Evolutionary conservation across 2,113 vertebrate genomes (phyloP).

Genomic region (Crypturellus undulatus): DNA sequence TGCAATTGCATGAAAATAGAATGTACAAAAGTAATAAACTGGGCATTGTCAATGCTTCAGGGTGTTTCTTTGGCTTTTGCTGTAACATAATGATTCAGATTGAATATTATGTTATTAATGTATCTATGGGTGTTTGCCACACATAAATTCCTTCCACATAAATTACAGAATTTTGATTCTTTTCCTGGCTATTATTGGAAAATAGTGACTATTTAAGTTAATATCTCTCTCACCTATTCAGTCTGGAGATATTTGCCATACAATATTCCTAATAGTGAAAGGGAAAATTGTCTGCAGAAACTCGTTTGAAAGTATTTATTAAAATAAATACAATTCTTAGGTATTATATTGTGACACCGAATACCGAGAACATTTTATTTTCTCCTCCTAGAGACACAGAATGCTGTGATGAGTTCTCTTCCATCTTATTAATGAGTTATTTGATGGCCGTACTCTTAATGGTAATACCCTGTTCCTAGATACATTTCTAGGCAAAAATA

Average conservation of each 20-base stretch:
- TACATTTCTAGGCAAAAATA: conserved; percentile 28
- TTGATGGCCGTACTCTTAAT: conserved; percentile 17
- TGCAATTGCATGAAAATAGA: not conserved
- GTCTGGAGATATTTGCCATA: not conserved
- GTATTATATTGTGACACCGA: not conserved
- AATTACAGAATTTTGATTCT: not conserved
- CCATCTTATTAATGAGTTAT: conserved; percentile 28
- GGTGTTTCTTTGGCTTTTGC: not conserved
- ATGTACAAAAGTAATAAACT: not conserved
- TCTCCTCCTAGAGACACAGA: not conserved
- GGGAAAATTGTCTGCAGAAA: not conserved
- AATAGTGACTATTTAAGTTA: not conserved
- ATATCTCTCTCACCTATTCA: not conserved
- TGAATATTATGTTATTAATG: not conserved
- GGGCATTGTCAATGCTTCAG: not conserved
- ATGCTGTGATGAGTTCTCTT: not conserved
- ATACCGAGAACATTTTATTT: not conserved
- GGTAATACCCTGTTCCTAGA: conserved; percentile 38
- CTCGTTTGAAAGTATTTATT: not conserved
- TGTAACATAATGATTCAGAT: not conserved
- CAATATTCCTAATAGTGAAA: not conserved
- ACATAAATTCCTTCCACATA: not conserved
- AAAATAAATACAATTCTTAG: not conserved
- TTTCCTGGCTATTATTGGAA: not conserved
- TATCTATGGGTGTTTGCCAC: not conserved